Percentiles rank a stretch among this genome's conserved stretches.
These are phyloP conservation scores for Xiphophorus hellerii DNA, from an alignment of 2,113 vertebrate genomes.

Conservation along the genomic window DNA sequence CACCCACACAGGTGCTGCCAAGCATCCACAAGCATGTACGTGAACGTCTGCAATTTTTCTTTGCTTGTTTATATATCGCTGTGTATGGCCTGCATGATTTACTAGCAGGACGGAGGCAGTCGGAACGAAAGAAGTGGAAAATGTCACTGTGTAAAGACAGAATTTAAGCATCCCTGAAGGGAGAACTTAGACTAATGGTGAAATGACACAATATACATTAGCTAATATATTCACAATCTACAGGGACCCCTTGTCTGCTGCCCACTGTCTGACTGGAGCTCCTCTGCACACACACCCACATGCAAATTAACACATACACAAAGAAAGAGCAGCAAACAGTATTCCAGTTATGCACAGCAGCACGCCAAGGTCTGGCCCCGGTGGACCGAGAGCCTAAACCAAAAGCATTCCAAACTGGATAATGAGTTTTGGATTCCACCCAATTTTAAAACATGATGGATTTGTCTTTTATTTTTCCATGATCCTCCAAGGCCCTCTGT, in stretches of 20 bases:
- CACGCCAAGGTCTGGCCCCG: constrained; percentile 25
- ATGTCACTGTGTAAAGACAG: constrained; percentile 12
- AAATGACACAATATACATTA: constrained; percentile 22
- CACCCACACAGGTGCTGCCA: constrained; percentile 30
- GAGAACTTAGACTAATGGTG: constrained; percentile 42
- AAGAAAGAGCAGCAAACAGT: constrained; percentile 43
- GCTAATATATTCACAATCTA: constrained; percentile 15
- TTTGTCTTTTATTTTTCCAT: background rate
- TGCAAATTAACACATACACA: constrained; percentile 50
- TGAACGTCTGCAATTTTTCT: constrained; percentile 1
- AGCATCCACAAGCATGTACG: constrained; percentile 15
- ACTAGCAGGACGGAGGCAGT: constrained; percentile 29
- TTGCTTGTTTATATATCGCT: constrained; percentile 24
- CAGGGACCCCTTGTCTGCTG: constrained; percentile 36
- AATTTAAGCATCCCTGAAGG: constrained; percentile 27
- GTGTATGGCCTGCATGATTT: constrained; percentile 6
- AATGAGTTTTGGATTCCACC: constrained; percentile 9
- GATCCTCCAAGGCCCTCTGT: background rate
- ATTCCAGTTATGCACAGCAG: constrained; percentile 35
- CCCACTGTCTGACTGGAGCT: constrained; percentile 54
- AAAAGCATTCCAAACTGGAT: background rate
- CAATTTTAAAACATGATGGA: constrained; percentile 1
- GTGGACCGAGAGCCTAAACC: constrained; percentile 23
- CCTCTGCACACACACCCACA: constrained; percentile 57
- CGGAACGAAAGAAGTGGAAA: constrained; percentile 26